A percentile compares a stretch with the other conserved stretches of the same genome.
phyloP scores from a whole-genome alignment of 2,113 vertebrate species.

The Alethe castanea region DNA sequence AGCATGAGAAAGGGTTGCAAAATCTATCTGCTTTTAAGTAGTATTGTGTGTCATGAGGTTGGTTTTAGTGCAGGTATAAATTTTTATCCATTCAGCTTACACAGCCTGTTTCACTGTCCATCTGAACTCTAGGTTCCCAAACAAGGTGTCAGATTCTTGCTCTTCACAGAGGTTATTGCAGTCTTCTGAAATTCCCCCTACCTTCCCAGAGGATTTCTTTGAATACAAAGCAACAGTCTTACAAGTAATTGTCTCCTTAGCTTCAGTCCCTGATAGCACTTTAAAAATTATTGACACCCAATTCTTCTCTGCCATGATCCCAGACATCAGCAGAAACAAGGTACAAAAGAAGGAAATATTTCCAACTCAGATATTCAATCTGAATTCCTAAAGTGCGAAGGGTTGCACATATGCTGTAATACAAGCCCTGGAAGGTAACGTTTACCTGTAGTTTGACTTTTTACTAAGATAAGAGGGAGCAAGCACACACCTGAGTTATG shows the following conservation, averaged over 20 bases:
- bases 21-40: constrained; percentile 3
- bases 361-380: not conserved
- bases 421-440: not conserved
- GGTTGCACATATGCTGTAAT: not conserved
- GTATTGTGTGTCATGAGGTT: not conserved
- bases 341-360: constrained; percentile 10
- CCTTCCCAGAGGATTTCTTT: not conserved
- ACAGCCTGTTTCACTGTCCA: not conserved
- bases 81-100: not conserved
- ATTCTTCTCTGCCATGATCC: not conserved
- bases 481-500: not conserved
- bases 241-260: not conserved
- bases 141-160: not conserved
- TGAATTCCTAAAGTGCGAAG: constrained; percentile 19
- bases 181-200: not conserved
- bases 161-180: not conserved
- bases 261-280: not conserved
- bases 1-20: constrained; percentile 16
- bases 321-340: not conserved
- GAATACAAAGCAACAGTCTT: not conserved
- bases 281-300: not conserved
- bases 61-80: rapidly evolving
- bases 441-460: not conserved
- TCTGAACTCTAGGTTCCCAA: not conserved
- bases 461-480: not conserved